These are phyloP conservation scores for Pseudorhiza aurosa DNA, from an alignment of 30 jellyfish, hydroid and myxozoan genomes.

Conservation along the genomic window DNA sequence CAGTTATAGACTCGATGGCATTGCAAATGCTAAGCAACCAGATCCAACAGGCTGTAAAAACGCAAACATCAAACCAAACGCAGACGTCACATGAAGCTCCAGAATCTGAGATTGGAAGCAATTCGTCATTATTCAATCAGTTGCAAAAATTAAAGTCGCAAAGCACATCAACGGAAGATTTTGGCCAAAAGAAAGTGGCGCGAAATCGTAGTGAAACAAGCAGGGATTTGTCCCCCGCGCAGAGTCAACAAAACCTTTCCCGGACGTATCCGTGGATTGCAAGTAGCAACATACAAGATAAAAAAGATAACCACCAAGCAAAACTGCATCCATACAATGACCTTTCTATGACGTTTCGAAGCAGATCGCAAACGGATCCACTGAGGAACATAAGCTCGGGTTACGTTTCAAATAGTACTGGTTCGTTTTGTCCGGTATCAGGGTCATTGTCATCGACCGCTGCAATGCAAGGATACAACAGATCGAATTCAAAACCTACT, in stretches of 20 bases:
- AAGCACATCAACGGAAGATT: background rate
- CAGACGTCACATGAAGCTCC: slow-evolving; percentile 8
- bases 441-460: background rate
- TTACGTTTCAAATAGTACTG: too few species aligned
- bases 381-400: background rate
- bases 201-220: background rate
- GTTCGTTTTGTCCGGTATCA: background rate
- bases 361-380: slow-evolving; percentile 51
- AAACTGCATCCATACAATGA: background rate
- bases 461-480: background rate
- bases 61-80: slow-evolving; percentile 27
- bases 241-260: background rate
- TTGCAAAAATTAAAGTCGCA: slow-evolving; percentile 7
- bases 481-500: background rate
- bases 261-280: background rate
- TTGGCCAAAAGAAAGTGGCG: background rate
- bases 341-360: background rate
- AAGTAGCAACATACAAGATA: background rate
- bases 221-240: background rate
- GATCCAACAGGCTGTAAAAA: slow-evolving; percentile 12
- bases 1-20: slow-evolving; percentile 27
- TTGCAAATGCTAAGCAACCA: slow-evolving; percentile 27
- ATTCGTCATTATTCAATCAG: slow-evolving; percentile 7
- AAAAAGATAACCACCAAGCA: background rate
- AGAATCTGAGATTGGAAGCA: background rate